Conservation (phyloP, 2,113 vertebrate species). For the Aplodontia rufa region DNA sequence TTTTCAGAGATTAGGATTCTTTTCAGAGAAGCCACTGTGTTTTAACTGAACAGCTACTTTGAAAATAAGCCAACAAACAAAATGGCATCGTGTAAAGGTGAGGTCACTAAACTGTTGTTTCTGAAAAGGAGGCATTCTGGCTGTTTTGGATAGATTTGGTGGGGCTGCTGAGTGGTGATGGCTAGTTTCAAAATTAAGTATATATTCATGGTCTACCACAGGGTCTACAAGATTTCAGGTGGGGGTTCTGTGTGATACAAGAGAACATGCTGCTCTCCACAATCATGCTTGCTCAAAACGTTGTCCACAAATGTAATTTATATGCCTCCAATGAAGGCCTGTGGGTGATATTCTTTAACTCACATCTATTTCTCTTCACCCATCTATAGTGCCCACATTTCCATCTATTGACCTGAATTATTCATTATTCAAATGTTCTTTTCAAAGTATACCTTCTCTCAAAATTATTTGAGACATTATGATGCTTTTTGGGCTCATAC, state of each 20-base stretch:
- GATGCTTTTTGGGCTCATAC: background rate
- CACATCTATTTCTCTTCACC: background rate
- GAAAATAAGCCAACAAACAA: background rate
- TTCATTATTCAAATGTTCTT: background rate
- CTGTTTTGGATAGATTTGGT: background rate
- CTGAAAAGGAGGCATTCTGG: background rate
- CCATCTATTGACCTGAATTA: background rate
- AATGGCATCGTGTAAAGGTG: background rate
- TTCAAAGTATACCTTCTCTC: background rate
- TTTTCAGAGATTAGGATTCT: background rate
- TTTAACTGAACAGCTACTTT: background rate
- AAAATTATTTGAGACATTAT: background rate
- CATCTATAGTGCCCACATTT: background rate
- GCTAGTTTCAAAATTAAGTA: background rate
- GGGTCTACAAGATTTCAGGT: background rate
- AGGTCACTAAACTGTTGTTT: background rate
- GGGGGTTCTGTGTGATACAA: background rate
- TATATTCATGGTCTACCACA: background rate
- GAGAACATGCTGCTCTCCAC: background rate
- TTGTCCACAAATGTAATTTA: background rate
- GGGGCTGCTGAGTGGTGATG: background rate
- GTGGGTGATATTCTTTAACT: background rate
- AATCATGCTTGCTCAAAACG: background rate
- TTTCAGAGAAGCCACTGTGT: background rate
- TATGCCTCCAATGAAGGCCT: background rate